Conservation (phyloP, 2,797 vertebrate species). For the Eremophila alpestris region DNA sequence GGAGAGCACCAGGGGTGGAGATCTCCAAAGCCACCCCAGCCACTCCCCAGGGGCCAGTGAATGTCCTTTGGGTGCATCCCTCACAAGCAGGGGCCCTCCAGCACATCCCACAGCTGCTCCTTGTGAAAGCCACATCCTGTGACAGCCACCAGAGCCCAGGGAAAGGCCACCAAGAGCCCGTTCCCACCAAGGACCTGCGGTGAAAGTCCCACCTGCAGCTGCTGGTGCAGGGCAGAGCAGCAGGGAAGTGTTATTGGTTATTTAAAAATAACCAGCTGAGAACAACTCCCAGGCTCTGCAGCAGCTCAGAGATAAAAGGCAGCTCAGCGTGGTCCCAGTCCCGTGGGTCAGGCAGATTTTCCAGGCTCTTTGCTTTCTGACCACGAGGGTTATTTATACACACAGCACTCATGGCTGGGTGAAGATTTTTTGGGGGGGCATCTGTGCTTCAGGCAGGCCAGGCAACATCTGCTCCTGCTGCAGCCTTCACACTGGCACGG, state of each 20-base stretch:
- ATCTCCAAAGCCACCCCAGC: background rate
- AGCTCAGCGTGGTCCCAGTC: background rate
- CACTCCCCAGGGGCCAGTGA: accelerated
- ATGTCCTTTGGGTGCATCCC: background rate
- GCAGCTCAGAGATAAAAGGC: conserved; percentile 33
- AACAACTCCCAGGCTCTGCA: conserved; percentile 23
- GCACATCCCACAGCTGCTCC: background rate
- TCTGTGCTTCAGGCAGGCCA: background rate
- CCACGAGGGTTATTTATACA: background rate
- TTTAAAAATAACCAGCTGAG: conserved; percentile 52
- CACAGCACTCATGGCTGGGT: background rate
- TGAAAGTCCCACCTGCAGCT: background rate
- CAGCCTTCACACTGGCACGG: background rate
- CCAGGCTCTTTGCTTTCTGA: conserved; percentile 1
- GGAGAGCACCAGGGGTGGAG: background rate
- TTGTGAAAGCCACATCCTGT: background rate
- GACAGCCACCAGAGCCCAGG: background rate
- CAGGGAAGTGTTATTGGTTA: background rate
- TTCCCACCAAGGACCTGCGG: background rate
- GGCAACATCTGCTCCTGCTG: background rate
- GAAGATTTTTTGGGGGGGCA: background rate
- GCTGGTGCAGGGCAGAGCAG: background rate
- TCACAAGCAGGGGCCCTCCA: background rate
- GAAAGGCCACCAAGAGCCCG: background rate
- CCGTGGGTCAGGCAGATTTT: background rate